Percentiles rank a stretch among this genome's conserved stretches.
These are phyloP conservation scores for Lanistes nyassanus DNA, from an alignment of 1,140 invertebrate species.

Conservation along the genomic window DNA sequence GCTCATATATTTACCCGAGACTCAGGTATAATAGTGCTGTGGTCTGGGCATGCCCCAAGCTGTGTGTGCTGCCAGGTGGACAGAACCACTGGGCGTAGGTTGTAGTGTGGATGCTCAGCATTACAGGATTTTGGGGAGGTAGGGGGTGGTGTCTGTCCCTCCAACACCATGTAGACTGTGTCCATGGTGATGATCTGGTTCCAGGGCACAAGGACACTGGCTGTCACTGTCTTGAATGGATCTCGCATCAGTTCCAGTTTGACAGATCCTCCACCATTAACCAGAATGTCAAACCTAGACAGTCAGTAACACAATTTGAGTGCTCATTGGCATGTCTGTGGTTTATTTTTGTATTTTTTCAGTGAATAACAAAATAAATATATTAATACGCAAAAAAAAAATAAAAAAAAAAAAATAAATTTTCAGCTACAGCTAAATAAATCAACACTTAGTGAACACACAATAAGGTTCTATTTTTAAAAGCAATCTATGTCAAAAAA, in stretches of 20 bases:
- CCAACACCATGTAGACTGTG: slow-evolving; percentile 72
- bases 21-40: slow-evolving; percentile 87
- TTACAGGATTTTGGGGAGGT: slow-evolving; percentile 75
- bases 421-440: too few species aligned
- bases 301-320: neutral
- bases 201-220: slow-evolving; percentile 95
- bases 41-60: slow-evolving; percentile 92
- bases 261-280: slow-evolving; percentile 96
- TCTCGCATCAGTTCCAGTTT: slow-evolving; percentile 92
- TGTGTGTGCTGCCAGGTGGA: slow-evolving; percentile 95
- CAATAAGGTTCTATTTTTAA: too few species aligned
- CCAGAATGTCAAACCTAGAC: slow-evolving; percentile 93
- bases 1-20: slow-evolving; percentile 77
- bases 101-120: slow-evolving; percentile 89
- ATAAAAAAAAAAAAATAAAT: too few species aligned
- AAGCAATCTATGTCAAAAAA: too few species aligned
- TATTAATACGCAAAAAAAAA: too few species aligned
- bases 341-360: too few species aligned
- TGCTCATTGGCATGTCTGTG: too few species aligned
- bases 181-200: slow-evolving; percentile 81
- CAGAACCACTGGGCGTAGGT: slow-evolving; percentile 92
- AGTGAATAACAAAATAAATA: too few species aligned
- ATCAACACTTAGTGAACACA: too few species aligned
- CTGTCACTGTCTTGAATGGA: slow-evolving; percentile 88
- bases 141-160: slow-evolving; percentile 73